Percentiles rank a stretch among this genome's conserved stretches.
Conservation (phyloP, 2,888 invertebrate species). For the Creontiades dilutus region DNA sequence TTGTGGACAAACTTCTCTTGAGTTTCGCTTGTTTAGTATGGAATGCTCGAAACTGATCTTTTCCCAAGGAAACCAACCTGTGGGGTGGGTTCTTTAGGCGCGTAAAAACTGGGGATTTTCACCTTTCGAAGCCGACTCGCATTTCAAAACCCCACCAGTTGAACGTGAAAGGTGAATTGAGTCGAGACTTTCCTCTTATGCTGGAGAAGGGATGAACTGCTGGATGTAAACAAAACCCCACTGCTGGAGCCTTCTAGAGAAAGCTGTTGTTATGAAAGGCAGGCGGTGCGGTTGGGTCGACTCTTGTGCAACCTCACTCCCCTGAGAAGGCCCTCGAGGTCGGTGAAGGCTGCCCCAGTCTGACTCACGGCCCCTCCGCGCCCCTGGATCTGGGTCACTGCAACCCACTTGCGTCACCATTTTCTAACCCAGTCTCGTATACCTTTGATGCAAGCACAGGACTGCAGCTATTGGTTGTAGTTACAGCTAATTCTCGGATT, state of each 20-base stretch:
- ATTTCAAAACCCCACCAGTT: background rate
- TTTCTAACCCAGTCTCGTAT: slow-evolving; percentile 46
- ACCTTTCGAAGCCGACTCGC: slow-evolving; percentile 8
- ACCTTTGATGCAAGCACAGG: slow-evolving; percentile 52
- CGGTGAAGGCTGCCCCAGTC: slow-evolving; percentile 66
- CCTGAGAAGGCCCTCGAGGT: slow-evolving; percentile 57
- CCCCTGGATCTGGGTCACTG: slow-evolving; percentile 65
- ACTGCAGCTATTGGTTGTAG: slow-evolving; percentile 16
- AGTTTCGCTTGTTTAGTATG: background rate
- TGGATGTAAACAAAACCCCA: slow-evolving; percentile 66
- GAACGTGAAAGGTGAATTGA: slow-evolving; percentile 41
- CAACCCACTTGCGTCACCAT: slow-evolving; percentile 63
- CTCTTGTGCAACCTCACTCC: slow-evolving; percentile 57
- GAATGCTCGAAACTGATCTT: background rate
- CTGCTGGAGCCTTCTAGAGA: slow-evolving; percentile 24
- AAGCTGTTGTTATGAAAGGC: slow-evolving; percentile 68
- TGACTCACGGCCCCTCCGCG: slow-evolving; percentile 46
- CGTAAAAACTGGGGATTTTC: slow-evolving; percentile 16
- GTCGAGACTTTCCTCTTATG: slow-evolving; percentile 15
- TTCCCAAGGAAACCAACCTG: background rate
- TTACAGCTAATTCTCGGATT: too few species aligned
- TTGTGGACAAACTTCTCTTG: too few species aligned
- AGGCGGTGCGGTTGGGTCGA: slow-evolving; percentile 8
- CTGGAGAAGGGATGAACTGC: slow-evolving; percentile 16
- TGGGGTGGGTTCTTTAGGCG: background rate